Evolutionary conservation across 2,113 vertebrate genomes (phyloP), one percentile per base, ranked within the genome.

Genomic region (Pica pica): DNA sequence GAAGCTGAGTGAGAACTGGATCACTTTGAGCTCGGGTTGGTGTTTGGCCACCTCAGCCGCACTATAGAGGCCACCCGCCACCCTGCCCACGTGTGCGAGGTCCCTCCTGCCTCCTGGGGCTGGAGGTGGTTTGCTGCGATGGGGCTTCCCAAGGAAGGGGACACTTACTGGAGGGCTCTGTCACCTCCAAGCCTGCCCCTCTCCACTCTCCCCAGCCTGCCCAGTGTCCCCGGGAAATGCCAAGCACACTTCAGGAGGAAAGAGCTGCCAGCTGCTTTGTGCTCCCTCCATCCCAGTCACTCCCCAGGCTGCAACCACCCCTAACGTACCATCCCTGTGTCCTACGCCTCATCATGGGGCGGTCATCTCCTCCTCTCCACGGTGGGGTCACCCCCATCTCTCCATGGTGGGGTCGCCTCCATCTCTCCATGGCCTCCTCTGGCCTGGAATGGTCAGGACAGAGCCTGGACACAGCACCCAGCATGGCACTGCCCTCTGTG

Each of bases 81-180:
- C 78, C 23, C 59, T 56, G 49, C 14, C 44, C 37, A 3, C 0
- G 13, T 0, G 3, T 3, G 13, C 0, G 1, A 55, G 20, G 30
- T n/a, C 64, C 44, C 30, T 71, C 49, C 57, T 63, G 47, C 55
- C 75, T 16, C 55, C 53, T 33, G 3, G 10, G 37, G 10, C 14
- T 55, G 44, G 14, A 49, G 39, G 13, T 19, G 31, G 11, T 12
- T 55, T 2, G 0, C 2, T 49, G 47, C 0, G 0, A 35, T 17
- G 44, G 41, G 44, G 16, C 33, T 69, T 26, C 61, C n/a, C 6
- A 0, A 30, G 22, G 42, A 33, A 46, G 33, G 28, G 33, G 39
- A 70, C 37, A 13, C 11, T 6, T 23, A 23, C 77, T 83, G 52
- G 50, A 42, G 39, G 41, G 37, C 46, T 55, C 47, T 33, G n/a